Conservation (phyloP, 2,888 invertebrate species). For the Drosophila trichaetosa region DNA sequence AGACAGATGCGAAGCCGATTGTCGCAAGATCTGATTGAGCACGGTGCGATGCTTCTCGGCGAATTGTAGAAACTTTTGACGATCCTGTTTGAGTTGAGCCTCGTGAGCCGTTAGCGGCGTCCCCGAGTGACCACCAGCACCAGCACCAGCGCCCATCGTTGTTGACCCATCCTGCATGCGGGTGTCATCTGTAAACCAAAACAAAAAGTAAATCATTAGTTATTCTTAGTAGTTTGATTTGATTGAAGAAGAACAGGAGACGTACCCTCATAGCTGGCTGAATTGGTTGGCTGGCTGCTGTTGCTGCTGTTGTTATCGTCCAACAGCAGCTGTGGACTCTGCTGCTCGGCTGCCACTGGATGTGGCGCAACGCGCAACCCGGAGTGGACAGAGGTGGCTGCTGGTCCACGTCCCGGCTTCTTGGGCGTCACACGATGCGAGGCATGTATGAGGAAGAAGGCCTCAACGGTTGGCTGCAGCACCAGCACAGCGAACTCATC, state of each 20-base stretch:
- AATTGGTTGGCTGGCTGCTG: constrained; percentile 33
- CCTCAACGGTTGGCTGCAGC: constrained; percentile 94
- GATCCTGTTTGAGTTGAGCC: constrained; percentile 86
- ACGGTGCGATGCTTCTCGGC: constrained; percentile 95
- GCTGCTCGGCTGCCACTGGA: constrained; percentile 29
- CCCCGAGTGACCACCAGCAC: constrained; percentile 15
- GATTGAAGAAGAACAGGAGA: background rate
- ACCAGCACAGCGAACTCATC: constrained; percentile 95
- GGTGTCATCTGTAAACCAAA: constrained; percentile 44
- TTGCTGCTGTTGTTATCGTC: constrained; percentile 43
- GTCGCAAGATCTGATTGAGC: constrained; percentile 94
- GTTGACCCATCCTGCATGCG: constrained; percentile 55
- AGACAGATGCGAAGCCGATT: constrained; percentile 91
- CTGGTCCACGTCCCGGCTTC: constrained; percentile 42
- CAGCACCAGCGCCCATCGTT: background rate
- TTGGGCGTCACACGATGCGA: constrained; percentile 85
- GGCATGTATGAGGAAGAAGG: constrained; percentile 95
- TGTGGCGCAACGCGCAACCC: constrained; percentile 38
- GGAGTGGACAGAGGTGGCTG: background rate
- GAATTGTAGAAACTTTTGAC: constrained; percentile 89
- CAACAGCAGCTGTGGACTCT: constrained; percentile 30
- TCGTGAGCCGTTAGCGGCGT: constrained; percentile 56
- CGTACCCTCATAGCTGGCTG: constrained; percentile 55
- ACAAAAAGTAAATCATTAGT: background rate
- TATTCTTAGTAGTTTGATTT: background rate